Base-by-base conservation (phyloP, 2,797 vertebrate genomes). In the Halcyon badia region DNA sequence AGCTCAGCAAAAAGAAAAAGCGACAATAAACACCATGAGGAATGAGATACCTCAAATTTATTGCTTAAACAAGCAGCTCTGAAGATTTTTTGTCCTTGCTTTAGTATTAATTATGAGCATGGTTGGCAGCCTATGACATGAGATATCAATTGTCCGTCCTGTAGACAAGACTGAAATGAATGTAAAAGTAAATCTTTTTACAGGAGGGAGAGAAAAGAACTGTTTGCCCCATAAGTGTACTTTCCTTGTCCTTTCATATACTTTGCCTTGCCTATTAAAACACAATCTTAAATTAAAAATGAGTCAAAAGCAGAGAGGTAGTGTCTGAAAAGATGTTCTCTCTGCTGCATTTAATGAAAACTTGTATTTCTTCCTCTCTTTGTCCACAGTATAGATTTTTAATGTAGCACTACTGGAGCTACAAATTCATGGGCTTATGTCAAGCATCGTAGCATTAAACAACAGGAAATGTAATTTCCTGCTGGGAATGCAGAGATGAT, bases 91-190 rank as follows among this genome's bases (percentile, higher is more conserved):
- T 79, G 35, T 37, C 31, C 21, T 91, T 52, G 14, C 51, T 30
- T 52, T 52, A 52, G 44, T 56, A 68, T 96, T 69, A 96, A 91
- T 60, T 60, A 96, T 95, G 83, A 91, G 33, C 22, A 80, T 92
- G 44, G n/a, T 66, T 95, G 52, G 49, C 42, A 79, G 30, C 71
- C 28, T 79, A 3, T 87, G 88, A 79, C 28, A 57, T 28, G 41
- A 92, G 48, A 54, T 77, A 95, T 95, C 91, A 97, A 97, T 96
- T 93, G 88, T 62, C 41, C 33, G 80, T 95, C 69, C 76, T 90
- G 33, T 80, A 87, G 62, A 51, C 87, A 93, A 80, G 71, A 87
- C 52, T 87, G 92, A 68, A 37, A 25, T 37, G 54, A 65, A 83
- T 72, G 58, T 76, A 92, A 94, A 84, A 89, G 82, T 68, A 89